Evolutionary conservation across 2,113 vertebrate genomes (phyloP).

Genomic region (Mungos mungo): DNA sequence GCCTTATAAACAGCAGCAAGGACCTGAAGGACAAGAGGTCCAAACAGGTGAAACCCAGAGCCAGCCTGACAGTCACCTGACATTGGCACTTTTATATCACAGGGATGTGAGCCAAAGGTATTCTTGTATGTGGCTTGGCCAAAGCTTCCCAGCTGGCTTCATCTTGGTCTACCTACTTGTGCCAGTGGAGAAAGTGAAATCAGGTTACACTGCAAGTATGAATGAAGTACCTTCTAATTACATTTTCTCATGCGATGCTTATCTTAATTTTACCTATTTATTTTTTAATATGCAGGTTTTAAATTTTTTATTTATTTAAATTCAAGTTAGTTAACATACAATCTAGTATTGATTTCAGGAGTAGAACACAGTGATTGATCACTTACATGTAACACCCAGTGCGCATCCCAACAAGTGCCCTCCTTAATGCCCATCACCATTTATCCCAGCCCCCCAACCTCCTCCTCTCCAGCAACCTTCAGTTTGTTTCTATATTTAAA

Average conservation of each 20-base stretch:
- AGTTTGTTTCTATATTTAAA: too few species aligned
- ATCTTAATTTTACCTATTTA: constrained; percentile 23
- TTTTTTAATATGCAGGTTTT: too few species aligned
- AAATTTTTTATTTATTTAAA: too few species aligned
- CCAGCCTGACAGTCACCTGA: neutral
- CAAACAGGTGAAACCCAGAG: constrained; percentile 2
- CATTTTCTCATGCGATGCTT: neutral
- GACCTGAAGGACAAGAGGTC: constrained; percentile 84
- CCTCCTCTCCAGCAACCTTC: too few species aligned
- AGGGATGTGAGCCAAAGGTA: neutral
- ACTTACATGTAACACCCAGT: too few species aligned
- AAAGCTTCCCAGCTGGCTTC: neutral
- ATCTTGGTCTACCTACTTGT: neutral
- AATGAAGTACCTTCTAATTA: constrained; percentile 3
- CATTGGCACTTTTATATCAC: neutral
- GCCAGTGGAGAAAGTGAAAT: neutral
- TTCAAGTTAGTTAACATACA: too few species aligned
- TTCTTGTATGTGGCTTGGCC: neutral
- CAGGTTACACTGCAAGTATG: neutral
- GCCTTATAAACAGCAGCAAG: constrained; percentile 97
- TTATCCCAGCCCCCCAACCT: too few species aligned
- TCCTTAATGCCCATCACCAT: too few species aligned
- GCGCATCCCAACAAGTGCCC: too few species aligned
- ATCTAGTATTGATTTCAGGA: too few species aligned
- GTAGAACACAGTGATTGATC: too few species aligned